Conservation (phyloP, 53 echinoderm and acorn worm species). For the Paelopatides confundens region DNA sequence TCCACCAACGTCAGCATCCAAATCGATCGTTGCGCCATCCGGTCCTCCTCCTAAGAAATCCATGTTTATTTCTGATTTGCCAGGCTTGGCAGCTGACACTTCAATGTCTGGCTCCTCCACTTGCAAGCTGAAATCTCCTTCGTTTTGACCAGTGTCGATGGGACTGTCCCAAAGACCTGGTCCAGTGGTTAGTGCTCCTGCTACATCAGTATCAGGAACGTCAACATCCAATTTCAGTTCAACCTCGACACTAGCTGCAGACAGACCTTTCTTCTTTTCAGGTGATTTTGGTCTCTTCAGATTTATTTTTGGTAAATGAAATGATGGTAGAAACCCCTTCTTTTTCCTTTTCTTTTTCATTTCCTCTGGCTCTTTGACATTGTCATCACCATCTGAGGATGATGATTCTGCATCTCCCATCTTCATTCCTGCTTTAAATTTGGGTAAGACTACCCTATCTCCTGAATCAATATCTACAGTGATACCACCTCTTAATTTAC, state of each 20-base stretch:
- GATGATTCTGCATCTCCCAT: background rate
- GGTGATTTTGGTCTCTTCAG: constrained; percentile 35
- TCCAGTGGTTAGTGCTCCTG: constrained; percentile 10
- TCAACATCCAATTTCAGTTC: constrained; percentile 30
- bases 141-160: background rate
- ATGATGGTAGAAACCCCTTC: constrained; percentile 1
- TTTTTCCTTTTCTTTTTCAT: background rate
- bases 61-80: background rate
- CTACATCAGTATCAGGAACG: constrained; percentile 25
- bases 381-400: constrained; percentile 26
- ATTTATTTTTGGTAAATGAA: constrained; percentile 20
- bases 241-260: constrained; percentile 30
- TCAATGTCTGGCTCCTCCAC: constrained; percentile 13
- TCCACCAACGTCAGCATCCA: background rate
- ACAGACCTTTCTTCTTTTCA: constrained; percentile 20
- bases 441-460: background rate
- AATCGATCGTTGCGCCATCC: background rate
- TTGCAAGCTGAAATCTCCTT: background rate
- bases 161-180: background rate
- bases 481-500: background rate
- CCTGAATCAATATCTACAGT: background rate
- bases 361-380: background rate
- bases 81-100: background rate
- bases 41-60: background rate
- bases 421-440: background rate